phyloP scores from a whole-genome alignment of 1,140 invertebrate species.

The Euglossa dilemma region DNA sequence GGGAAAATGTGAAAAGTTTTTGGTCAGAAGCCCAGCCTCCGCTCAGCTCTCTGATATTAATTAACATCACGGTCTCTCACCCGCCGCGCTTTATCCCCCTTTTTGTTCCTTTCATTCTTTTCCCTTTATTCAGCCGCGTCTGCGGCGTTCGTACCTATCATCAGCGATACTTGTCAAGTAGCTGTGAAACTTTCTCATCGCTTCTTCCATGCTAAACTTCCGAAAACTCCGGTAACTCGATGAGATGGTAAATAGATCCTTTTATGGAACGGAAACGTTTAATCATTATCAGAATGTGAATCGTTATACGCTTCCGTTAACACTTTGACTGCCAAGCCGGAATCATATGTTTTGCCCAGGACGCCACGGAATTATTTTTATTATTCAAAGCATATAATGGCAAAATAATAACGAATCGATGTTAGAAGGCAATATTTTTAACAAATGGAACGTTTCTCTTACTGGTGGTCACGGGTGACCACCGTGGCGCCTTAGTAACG shows the following conservation, averaged over 20 bases:
- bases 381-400: too few relatives aligned
- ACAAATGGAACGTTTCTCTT: too few relatives aligned
- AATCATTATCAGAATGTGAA: background rate
- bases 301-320: too few relatives aligned
- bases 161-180: conserved; percentile 44
- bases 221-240: background rate
- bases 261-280: background rate
- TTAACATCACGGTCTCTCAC: conserved; percentile 57
- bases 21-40: conserved; percentile 23
- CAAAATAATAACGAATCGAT: too few relatives aligned
- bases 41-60: conserved; percentile 51
- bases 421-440: too few relatives aligned
- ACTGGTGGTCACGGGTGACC: too few relatives aligned
- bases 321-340: too few relatives aligned
- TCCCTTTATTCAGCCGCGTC: conserved; percentile 30
- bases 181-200: conserved; percentile 30
- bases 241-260: conserved; percentile 6
- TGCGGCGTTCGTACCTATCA: conserved; percentile 26
- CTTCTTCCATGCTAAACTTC: background rate
- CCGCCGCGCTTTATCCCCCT: conserved; percentile 13
- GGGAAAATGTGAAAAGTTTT: conserved; percentile 66
- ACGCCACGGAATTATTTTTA: too few relatives aligned
- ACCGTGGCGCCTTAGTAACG: too few relatives aligned
- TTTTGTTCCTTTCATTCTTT: conserved; percentile 42
- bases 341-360: too few relatives aligned